Evolutionary conservation across 2,113 vertebrate species (phyloP), one percentile per base, ranked within the genome.

Genomic region (Sterrhoptilus dennistouni): DNA sequence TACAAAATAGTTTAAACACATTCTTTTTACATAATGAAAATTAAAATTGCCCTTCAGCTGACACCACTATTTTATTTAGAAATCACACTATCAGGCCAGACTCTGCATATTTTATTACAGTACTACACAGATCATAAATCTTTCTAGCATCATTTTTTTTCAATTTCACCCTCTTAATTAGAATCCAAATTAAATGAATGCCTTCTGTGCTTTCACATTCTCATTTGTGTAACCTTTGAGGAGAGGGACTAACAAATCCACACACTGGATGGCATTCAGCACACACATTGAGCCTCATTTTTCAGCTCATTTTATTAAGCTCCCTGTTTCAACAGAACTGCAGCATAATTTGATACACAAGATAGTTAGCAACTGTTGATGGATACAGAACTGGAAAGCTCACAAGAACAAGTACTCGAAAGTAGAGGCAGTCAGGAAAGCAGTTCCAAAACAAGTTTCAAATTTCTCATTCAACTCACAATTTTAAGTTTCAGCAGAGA

Each of bases 121-220:
- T 54, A n/a, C 54, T 63, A 54, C 49, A 80, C 4, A 75, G 5
- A 83, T 11, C 57, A 74, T 36, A 84, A 69, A 78, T 76, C 74
- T 84, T 83, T 57, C 49, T 40, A 42, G 77, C 6, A 71, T 2
- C 1, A 6, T 42, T 84, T 90, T 52, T 87, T 91, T 77, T 75
- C 68, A 70, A 75, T 74, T 60, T 80, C 52, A 69, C 44, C 28
- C 44, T 89, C 92, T 86, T 85, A 86, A 95, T 94, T 57, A 78
- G 64, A 90, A 92, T 49, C 22, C 56, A 85, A 90, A 93, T 89
- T 89, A 94, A 94, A 95, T 45, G 3, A 78, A 84, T 68, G 87
- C 61, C 49, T 89, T 87, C 83, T 94, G 69, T 71, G 65, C 87
- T 93, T 89, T 79, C 77, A 31, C 27, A 61, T 68, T 93, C 83